Base-by-base conservation (phyloP, 2,113 vertebrate species). In the Mirounga angustirostris region DNA sequence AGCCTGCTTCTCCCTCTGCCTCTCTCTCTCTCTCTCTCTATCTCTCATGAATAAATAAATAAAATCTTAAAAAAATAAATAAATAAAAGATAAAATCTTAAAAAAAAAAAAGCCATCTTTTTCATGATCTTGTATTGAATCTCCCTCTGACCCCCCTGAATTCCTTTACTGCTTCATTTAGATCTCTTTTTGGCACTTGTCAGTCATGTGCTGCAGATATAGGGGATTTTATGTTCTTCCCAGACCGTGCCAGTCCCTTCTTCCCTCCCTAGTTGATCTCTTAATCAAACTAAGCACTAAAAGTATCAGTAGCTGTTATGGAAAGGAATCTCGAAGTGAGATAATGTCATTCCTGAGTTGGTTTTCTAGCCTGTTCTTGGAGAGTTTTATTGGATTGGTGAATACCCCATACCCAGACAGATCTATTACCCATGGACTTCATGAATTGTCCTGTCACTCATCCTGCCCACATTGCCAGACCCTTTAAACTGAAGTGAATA, bases 321-420 rank as follows among this genome's bases (percentile, higher is more conserved):
- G 89, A 56, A 85, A 59, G 59, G 95, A 79, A 84, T 94, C 40
- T 91, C 19, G 54, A 92, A 69, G 65, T 82, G 73, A 96, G 74
- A 81, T 56, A 30, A 13, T 89, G 28, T 79, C 71, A 69, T 52
- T 92, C 22, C 30, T 86, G 40, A n/a, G 18, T 69, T 87, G n/a
- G 18, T 92, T 73, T 83, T 67, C 79, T 96, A 28, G 33, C 46
- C 24, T 82, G 4, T 81, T 87, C 63, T 61, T 81, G 1, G 40
- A 67, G 46, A 82, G 83, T 79, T 94, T 79, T 88, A 22, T 43
- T 69, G 81, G 28, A 46, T 54, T 94, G 61, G 54, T 79, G 30
- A 89, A 56, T 78, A 85, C 33, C 36, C 56, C 16, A 6, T 13
- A 33, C 83, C 36, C 19, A 63, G 78, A 61, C 16, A 88, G 40